Percentiles rank a stretch among this genome's conserved stretches.
These are phyloP conservation scores for Tangara arthus DNA, from an alignment of 2,797 vertebrate species.

Conservation along the genomic window DNA sequence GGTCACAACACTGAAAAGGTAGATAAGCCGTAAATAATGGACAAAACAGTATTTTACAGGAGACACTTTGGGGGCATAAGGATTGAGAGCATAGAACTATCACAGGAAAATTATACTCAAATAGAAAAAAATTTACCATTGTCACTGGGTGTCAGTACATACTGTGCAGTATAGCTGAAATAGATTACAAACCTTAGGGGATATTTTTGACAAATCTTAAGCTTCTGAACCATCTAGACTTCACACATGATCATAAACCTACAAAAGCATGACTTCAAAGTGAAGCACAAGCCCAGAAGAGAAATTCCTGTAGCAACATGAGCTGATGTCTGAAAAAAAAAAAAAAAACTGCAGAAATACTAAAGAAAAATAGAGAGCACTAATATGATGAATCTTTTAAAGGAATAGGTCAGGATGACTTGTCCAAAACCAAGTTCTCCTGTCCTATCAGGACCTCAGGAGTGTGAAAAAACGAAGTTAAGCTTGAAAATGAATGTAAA, in stretches of 20 bases:
- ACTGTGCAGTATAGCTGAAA: background rate
- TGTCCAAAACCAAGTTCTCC: background rate
- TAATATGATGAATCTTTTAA: background rate
- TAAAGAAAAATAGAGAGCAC: background rate
- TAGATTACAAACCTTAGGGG: conserved; percentile 34
- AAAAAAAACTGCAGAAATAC: background rate
- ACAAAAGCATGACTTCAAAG: conserved; percentile 39
- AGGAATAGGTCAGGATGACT: background rate
- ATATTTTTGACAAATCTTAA: conserved; percentile 47
- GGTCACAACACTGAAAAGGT: background rate
- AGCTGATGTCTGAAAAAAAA: background rate
- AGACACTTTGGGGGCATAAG: background rate
- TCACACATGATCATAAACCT: background rate
- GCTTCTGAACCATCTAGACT: conserved; percentile 18
- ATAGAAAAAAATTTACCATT: conserved; percentile 21
- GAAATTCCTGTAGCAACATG: conserved; percentile 12
- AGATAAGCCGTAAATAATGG: background rate
- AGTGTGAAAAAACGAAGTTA: background rate
- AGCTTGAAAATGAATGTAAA: background rate
- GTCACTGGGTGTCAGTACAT: conserved; percentile 23
- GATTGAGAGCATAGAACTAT: background rate
- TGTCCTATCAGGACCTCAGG: background rate
- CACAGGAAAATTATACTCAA: conserved; percentile 14
- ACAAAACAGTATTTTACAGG: background rate
- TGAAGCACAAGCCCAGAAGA: conserved; percentile 39